Conservation (phyloP, 2,113 vertebrate genomes). For the Oxygymnocypris stewartii region DNA sequence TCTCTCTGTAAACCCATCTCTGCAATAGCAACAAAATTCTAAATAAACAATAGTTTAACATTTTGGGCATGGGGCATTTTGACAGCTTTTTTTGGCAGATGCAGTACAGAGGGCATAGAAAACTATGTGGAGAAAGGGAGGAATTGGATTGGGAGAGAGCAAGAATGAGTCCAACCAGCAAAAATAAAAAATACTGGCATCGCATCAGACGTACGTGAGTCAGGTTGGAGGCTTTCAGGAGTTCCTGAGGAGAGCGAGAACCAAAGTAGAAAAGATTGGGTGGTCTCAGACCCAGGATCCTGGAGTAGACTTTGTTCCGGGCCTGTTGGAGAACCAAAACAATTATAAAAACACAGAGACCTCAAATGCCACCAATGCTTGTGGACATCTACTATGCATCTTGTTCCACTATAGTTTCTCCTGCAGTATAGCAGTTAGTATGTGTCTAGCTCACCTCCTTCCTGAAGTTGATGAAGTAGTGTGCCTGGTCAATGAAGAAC, state of each 20-base stretch:
- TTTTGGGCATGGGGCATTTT: background rate
- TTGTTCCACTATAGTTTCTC: background rate
- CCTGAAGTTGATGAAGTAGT: slow-evolving; percentile 97
- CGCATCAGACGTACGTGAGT: slow-evolving; percentile 81
- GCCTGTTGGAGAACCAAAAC: slow-evolving; percentile 70
- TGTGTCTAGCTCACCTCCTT: slow-evolving; percentile 78
- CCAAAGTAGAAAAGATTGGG: slow-evolving; percentile 87
- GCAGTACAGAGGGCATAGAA: background rate
- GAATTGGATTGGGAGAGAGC: too few relatives aligned
- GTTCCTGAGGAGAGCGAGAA: slow-evolving; percentile 92
- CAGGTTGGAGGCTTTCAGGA: slow-evolving; percentile 91
- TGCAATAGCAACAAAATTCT: slow-evolving; percentile 60
- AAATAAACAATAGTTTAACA: background rate
- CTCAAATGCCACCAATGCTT: background rate
- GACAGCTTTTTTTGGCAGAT: background rate
- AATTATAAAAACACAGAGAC: background rate
- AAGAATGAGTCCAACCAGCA: background rate
- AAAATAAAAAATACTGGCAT: background rate
- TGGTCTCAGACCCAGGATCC: slow-evolving; percentile 86
- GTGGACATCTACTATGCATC: background rate
- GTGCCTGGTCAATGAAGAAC: slow-evolving; percentile 97
- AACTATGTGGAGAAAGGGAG: background rate
- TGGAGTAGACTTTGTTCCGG: slow-evolving; percentile 92
- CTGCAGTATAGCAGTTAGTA: background rate
- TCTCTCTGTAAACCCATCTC: slow-evolving; percentile 97